Base-by-base conservation (phyloP, 2,888 invertebrate species). In the Syrista parreyssii region DNA sequence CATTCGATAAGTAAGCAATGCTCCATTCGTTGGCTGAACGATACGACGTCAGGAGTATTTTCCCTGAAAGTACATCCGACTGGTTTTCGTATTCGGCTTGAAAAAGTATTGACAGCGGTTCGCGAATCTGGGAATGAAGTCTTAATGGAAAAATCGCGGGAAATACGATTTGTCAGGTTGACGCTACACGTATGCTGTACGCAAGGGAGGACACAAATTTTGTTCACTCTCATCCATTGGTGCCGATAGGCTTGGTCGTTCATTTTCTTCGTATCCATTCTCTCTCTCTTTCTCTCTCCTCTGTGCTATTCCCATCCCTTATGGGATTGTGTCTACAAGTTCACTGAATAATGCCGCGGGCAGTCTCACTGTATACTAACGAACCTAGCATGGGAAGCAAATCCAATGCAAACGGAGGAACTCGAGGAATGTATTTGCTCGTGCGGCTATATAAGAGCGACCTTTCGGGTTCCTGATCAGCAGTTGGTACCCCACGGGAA, bases 391-490 rank as follows among this genome's bases (percentile, higher is more conserved):
- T 30, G 74, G 23, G 30, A 74, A 33, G 74, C 74, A 74, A 74
- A 74, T 74, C 74, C 74, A 36, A 74, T 36, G 74, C 74, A 71
- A 71, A 71, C 71, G 71, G 12, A 71, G 33, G 11, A 73, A 73
- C 30, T 34, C 74, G 12, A 30, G 23, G 30, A 74, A 74, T 36
- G 74, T 74, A 36, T 74, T 74, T 74, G 74, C 74, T 34, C n/a
- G 71, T 55, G 55, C 32, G 71, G 32, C 71, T 71, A 33, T 71
- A 55, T 55, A 71, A 71, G 23, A 71, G 71, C 71, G 71, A 31
- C 71, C 31, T 71, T 71, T 71, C 32, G 32, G 32, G 31, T 32
- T 71, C 71, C 71, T 71, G 71, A 71, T 71, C 71, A 71, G 71
- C 71, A 71, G 71, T 32, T 71, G 71, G 71, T 31, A 15, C 23